Evolutionary conservation across 1,140 invertebrate genomes (phyloP), one percentile per base, ranked within the genome.

Genomic region (Drosophila pandora): DNA sequence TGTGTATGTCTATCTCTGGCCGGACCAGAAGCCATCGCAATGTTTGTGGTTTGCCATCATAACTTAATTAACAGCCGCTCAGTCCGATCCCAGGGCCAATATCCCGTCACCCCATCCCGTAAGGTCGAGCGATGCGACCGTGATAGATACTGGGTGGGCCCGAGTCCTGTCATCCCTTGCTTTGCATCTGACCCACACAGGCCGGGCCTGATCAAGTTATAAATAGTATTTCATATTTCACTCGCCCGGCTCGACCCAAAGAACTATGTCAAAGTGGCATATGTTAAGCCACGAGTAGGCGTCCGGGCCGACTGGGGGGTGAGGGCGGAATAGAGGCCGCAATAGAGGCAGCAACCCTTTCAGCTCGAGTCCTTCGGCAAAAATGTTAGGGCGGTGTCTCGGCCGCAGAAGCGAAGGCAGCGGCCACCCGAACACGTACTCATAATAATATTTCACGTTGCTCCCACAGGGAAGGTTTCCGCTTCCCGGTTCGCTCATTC

Each of bases 401-500:
- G 45, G 43, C 25, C 28, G 61, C 30, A 54, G 30, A 17, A 28
- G 25, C 25, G 25, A 28, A 28, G 25, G 25, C 25, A 28, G 25
- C 25, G 62, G 50, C 55, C 73, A 58, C 72, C 67, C 76, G 71
- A 77, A 73, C 82, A 85, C 82, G 78, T 75, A 71, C 78, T 87
- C 79, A 87, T 87, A 78, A 87, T 87, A 87, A 87, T 87, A 87
- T 88, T 88, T 87, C 82, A 87, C 65, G 81, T 78, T 76, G 63
- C 56, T 59, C 57, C 52, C 63, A 68, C 55, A 41, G 57, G 39
- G 41, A 28, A 50, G 63, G 63, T 64, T 50, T 69, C 41, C 62
- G 28, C 54, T 58, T 45, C 8, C 47, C 41, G 32, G 34, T 37
- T 37, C 3, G 34, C 10, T 10, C 45, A 10, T 22, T 12, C 13